A percentile compares a stretch with the other conserved stretches of the same genome.
phyloP scores from a whole-genome alignment of 2,888 invertebrate species.

The Helicoverpa assulta region DNA sequence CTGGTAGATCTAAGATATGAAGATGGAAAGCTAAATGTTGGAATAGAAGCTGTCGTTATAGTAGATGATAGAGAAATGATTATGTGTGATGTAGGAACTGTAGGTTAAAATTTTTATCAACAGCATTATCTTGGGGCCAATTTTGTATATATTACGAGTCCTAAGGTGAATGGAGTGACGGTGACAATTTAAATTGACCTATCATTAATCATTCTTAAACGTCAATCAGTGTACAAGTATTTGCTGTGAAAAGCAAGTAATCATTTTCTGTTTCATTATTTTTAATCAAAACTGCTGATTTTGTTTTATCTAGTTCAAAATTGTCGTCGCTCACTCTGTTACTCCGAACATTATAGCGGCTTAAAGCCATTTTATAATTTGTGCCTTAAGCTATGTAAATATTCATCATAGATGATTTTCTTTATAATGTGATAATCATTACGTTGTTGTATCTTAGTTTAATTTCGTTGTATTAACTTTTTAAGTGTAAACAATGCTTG shows the following conservation, averaged over 20 bases:
- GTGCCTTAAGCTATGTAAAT: slow-evolving; percentile 87
- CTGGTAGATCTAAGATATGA: slow-evolving; percentile 9
- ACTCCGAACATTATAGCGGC: slow-evolving; percentile 63
- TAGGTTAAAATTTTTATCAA: slow-evolving; percentile 56
- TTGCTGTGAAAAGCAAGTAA: background rate
- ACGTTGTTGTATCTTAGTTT: slow-evolving; percentile 76
- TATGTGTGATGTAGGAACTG: slow-evolving; percentile 64
- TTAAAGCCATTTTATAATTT: slow-evolving; percentile 83
- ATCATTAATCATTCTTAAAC: background rate
- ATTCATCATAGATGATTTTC: slow-evolving; percentile 85
- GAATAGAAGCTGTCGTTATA: slow-evolving; percentile 31
- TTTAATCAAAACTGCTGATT: background rate
- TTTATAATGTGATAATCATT: slow-evolving; percentile 81
- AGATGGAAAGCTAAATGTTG: slow-evolving; percentile 25
- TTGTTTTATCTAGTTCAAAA: background rate
- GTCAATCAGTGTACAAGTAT: background rate
- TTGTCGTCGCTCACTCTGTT: slow-evolving; percentile 28
- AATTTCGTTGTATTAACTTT: slow-evolving; percentile 67
- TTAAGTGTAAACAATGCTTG: slow-evolving; percentile 71
- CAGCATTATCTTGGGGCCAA: slow-evolving; percentile 83
- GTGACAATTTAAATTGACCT: background rate
- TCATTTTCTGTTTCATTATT: background rate
- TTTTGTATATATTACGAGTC: slow-evolving; percentile 78
- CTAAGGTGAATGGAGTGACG: slow-evolving; percentile 68
- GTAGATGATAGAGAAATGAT: slow-evolving; percentile 44